phyloP scores from a whole-genome alignment of 2,113 vertebrate genomes.

The Uria lomvia region DNA sequence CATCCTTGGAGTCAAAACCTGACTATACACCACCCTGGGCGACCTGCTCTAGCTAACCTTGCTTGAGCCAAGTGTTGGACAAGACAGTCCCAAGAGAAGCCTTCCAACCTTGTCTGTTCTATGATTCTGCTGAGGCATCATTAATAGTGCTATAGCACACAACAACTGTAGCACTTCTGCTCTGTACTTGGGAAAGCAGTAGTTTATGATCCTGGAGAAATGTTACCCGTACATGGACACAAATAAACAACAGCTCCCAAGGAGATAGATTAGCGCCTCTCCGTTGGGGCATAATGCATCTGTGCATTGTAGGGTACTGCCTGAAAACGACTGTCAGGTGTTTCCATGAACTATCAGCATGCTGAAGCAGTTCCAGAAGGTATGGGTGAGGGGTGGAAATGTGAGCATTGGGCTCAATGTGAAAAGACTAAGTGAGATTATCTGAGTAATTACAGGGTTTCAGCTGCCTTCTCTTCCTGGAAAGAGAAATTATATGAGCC shows the following conservation, averaged over 20 bases:
- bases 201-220: neutral
- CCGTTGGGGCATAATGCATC: neutral
- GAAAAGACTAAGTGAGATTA: neutral
- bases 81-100: neutral
- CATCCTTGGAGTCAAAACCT: neutral
- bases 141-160: neutral
- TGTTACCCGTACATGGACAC: neutral
- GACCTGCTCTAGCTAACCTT: neutral
- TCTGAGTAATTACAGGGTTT: neutral
- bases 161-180: neutral
- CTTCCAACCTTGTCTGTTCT: neutral
- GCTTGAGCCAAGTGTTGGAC: accelerated
- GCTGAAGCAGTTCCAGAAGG: neutral
- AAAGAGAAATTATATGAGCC: neutral
- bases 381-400: neutral
- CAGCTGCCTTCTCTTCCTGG: neutral
- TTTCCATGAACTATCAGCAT: neutral
- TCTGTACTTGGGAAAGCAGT: neutral
- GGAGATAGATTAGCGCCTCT: neutral
- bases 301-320: neutral
- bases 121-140: neutral
- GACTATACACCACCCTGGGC: neutral
- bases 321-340: neutral
- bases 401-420: neutral
- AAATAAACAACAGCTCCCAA: neutral